phyloP scores from a whole-genome alignment of 2,888 invertebrate genomes.

The Lithodes maja region DNA sequence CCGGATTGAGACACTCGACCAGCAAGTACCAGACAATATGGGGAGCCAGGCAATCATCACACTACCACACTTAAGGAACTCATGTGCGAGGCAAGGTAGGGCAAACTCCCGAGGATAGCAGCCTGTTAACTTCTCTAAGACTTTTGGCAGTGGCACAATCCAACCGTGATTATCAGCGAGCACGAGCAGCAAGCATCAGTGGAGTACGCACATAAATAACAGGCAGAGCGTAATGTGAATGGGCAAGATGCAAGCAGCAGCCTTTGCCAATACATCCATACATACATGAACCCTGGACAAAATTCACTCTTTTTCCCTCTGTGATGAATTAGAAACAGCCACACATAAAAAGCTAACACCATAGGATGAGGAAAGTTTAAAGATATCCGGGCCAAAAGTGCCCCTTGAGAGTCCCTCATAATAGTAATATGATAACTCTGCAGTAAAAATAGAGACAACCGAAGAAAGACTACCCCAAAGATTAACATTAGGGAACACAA shows the following conservation, averaged over 20 bases:
- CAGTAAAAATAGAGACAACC: too few species aligned
- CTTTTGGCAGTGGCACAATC: not conserved
- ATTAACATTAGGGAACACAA: too few species aligned
- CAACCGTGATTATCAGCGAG: not conserved
- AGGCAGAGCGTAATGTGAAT: not conserved
- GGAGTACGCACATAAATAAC: not conserved
- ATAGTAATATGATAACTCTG: not conserved
- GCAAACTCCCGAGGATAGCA: not conserved
- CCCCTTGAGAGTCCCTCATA: not conserved
- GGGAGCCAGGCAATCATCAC: not conserved
- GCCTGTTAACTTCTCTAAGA: not conserved
- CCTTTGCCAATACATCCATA: not conserved
- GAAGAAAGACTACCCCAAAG: too few species aligned
- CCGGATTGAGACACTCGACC: not conserved
- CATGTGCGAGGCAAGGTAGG: not conserved
- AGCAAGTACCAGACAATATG: not conserved
- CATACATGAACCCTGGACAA: not conserved
- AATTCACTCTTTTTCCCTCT: not conserved
- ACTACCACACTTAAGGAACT: not conserved
- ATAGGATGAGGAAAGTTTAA: not conserved
- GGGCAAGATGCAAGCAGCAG: not conserved
- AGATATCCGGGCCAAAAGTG: not conserved
- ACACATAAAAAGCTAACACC: not conserved
- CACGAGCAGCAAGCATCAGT: not conserved
- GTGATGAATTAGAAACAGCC: not conserved